These are phyloP conservation scores for Agelaius phoeniceus DNA, from an alignment of 2,113 vertebrate genomes.

Conservation along the genomic window DNA sequence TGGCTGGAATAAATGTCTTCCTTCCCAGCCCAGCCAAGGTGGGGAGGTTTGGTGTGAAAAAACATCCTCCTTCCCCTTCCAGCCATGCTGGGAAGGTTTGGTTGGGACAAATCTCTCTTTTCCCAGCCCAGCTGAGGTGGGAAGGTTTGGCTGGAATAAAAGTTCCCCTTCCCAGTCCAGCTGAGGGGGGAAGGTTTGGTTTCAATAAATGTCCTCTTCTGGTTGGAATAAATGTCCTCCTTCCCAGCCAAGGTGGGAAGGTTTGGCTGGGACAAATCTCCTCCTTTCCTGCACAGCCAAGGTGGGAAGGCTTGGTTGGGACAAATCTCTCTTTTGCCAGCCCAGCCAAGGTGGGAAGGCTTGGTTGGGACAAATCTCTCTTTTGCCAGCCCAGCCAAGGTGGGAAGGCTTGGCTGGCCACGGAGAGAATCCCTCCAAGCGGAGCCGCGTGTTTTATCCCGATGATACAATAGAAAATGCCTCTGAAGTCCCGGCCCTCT, in stretches of 20 bases:
- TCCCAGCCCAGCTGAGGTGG: too few species aligned
- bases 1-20: accelerated
- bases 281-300: accelerated
- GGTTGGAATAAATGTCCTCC: accelerated
- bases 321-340: accelerated
- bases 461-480: slow-evolving; percentile 36
- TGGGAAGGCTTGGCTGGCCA: background rate
- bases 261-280: accelerated
- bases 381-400: background rate
- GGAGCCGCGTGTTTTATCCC: background rate
- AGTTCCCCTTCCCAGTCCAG: accelerated
- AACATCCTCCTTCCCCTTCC: background rate
- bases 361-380: accelerated
- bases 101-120: accelerated
- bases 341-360: background rate
- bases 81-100: too few species aligned
- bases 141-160: accelerated
- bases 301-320: background rate
- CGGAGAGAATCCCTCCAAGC: background rate
- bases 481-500: background rate
- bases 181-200: background rate
- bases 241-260: background rate
- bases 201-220: accelerated
- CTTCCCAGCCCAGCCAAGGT: too few species aligned
- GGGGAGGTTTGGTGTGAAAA: accelerated